Evolutionary conservation across 1,140 invertebrate genomes (phyloP).

Genomic region (Saxidomus purpurata): DNA sequence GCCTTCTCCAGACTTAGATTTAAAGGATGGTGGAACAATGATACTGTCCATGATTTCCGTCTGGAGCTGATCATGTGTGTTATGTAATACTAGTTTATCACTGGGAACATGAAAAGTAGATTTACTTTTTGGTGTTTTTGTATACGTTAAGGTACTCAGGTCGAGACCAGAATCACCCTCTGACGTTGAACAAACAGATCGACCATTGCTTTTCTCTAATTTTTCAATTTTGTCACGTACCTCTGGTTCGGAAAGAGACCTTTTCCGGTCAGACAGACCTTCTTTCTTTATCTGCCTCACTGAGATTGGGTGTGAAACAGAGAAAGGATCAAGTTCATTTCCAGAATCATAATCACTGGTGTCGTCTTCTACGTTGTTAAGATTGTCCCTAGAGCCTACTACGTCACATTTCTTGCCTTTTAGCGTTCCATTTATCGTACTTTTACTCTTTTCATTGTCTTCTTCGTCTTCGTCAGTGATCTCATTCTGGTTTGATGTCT

Average conservation of each 20-base stretch:
- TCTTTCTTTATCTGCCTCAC: conserved; percentile 63
- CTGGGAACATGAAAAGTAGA: conserved; percentile 4
- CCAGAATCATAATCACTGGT: conserved; percentile 85
- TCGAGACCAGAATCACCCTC: conserved; percentile 80
- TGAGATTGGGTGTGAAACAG: conserved; percentile 78
- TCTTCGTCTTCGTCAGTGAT: conserved; percentile 61
- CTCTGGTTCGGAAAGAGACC: conserved; percentile 73
- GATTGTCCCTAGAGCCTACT: conserved; percentile 71
- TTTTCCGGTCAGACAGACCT: conserved; percentile 43
- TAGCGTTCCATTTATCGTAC: conserved; percentile 31
- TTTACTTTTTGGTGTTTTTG: conserved; percentile 30
- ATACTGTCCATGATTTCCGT: conserved; percentile 6
- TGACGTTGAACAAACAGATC: conserved; percentile 61
- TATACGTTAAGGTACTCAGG: conserved; percentile 65
- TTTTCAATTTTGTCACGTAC: conserved; percentile 48
- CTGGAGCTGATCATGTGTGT: conserved; percentile 16
- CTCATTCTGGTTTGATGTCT: conserved; percentile 71
- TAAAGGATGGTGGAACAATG: not conserved
- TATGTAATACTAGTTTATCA: conserved; percentile 47
- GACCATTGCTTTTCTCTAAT: conserved; percentile 6
- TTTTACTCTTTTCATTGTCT: conserved; percentile 32
- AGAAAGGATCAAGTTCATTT: conserved; percentile 79
- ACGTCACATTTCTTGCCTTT: conserved; percentile 82
- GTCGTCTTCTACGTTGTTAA: conserved; percentile 71
- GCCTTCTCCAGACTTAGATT: not conserved